These are phyloP conservation scores for Flexamia atlantica DNA, from an alignment of 2,888 invertebrate species.

Conservation along the genomic window DNA sequence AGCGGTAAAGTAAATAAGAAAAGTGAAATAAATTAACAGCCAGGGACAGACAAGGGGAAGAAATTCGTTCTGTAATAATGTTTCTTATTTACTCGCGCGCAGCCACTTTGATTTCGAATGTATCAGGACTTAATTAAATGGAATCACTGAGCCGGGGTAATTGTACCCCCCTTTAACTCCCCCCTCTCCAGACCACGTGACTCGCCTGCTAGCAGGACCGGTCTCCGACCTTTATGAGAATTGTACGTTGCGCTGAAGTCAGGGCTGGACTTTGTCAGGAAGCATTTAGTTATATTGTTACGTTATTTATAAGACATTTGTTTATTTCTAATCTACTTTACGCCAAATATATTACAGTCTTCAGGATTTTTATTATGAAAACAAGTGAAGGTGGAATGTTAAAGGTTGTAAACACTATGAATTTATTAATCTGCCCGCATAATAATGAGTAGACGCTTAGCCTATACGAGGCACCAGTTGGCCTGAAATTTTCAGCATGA, in stretches of 20 bases:
- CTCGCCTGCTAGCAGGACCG: background rate
- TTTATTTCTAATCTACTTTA: no score
- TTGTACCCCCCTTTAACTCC: background rate
- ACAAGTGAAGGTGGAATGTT: no score
- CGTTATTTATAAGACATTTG: no score
- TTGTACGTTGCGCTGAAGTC: background rate
- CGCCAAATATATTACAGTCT: no score
- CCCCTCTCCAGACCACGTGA: background rate
- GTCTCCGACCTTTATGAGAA: background rate
- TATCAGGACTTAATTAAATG: slow-evolving; percentile 58
- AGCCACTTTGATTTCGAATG: slow-evolving; percentile 58
- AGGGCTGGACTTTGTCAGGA: no score
- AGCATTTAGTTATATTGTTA: no score
- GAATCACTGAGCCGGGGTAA: slow-evolving; percentile 45
- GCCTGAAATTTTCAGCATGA: no score
- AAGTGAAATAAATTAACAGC: slow-evolving; percentile 54
- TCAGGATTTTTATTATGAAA: no score
- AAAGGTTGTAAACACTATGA: no score
- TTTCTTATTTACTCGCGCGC: slow-evolving; percentile 50
- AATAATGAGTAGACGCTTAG: no score
- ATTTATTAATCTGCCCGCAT: no score
- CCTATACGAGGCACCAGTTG: no score
- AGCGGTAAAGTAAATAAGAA: slow-evolving; percentile 50
- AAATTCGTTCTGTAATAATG: slow-evolving; percentile 55
- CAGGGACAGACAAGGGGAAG: slow-evolving; percentile 15